Evolutionary conservation across 2,797 vertebrate species (phyloP).

Genomic region (Carcharodon carcharias): DNA sequence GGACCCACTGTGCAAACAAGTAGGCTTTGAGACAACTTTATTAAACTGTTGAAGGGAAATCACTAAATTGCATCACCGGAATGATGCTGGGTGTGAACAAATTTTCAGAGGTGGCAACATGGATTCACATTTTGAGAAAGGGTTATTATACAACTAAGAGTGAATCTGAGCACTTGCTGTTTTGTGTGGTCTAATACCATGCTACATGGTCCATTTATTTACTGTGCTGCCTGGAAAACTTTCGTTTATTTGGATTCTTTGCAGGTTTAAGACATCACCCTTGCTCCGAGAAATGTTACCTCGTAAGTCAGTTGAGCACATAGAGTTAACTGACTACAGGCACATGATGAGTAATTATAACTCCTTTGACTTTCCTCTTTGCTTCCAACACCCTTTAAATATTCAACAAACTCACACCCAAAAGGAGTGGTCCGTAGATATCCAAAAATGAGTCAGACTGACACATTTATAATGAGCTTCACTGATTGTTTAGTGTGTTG

Average conservation of each 20-base stretch:
- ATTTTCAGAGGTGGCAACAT: not conserved
- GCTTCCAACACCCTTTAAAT: not conserved
- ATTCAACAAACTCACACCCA: slow-evolving; percentile 11
- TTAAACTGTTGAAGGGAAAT: not conserved
- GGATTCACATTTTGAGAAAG: not conserved
- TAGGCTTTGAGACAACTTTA: not conserved
- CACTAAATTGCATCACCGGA: too few relatives aligned
- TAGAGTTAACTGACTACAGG: not conserved
- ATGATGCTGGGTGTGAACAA: not conserved
- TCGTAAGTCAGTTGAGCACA: not conserved
- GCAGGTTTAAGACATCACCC: not conserved
- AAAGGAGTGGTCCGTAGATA: not conserved
- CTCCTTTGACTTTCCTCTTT: not conserved
- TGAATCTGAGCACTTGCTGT: not conserved
- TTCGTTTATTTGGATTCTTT: not conserved
- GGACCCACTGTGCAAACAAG: not conserved
- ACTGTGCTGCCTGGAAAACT: not conserved
- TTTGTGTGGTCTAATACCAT: not conserved
- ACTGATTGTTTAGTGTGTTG: not conserved
- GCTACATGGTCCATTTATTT: not conserved
- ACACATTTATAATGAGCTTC: not conserved
- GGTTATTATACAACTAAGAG: not conserved
- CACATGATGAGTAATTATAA: not conserved
- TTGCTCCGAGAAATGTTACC: not conserved
- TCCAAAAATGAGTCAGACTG: not conserved